phyloP scores from a whole-genome alignment of 2,888 invertebrate genomes.

The Rhagonycha lutea region DNA sequence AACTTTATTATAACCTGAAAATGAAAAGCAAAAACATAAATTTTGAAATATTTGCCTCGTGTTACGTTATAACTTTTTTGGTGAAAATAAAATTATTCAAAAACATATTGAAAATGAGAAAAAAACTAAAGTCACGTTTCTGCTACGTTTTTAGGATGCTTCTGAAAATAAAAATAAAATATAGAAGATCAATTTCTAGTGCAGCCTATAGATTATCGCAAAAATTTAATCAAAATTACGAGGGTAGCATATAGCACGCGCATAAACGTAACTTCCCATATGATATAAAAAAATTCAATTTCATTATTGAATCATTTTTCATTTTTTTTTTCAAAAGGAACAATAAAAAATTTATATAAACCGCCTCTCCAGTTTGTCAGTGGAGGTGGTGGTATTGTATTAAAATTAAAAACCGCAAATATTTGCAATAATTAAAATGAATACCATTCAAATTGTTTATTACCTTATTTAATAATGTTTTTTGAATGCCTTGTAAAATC shows the following conservation, averaged over 20 bases:
- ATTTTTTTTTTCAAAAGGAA: background rate
- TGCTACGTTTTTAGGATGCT: background rate
- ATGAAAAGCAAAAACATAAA: background rate
- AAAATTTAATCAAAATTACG: conserved; percentile 5
- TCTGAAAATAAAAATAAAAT: background rate
- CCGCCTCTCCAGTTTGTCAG: background rate
- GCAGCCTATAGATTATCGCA: background rate
- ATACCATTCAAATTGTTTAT: background rate
- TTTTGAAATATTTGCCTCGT: background rate
- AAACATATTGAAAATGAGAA: background rate
- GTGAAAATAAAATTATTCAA: background rate
- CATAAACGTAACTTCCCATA: background rate
- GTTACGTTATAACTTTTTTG: background rate
- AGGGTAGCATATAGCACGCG: background rate
- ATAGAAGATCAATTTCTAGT: background rate
- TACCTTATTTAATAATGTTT: background rate
- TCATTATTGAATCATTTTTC: conserved; percentile 4
- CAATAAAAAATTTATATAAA: background rate
- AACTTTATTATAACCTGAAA: too few species aligned
- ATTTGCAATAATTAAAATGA: background rate
- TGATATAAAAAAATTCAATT: background rate
- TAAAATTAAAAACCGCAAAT: background rate
- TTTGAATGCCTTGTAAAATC: too few species aligned
- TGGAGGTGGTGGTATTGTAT: background rate
- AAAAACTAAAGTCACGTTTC: background rate